Base-by-base conservation (phyloP, 2,113 vertebrate genomes). In the Glaucomys volans region DNA sequence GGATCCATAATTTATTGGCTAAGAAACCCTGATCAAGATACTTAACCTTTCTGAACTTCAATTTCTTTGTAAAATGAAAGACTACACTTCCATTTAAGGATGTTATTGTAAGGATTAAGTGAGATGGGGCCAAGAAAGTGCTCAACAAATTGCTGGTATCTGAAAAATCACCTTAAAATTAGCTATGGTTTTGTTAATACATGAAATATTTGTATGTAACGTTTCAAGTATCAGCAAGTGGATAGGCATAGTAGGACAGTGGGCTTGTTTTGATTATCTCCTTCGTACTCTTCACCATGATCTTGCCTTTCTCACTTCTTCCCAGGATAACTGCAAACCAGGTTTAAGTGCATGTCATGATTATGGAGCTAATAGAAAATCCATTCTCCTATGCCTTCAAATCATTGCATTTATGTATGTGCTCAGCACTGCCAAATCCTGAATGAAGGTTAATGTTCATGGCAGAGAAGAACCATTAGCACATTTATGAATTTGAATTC, bases 351-450 rank as follows among this genome's bases (percentile, higher is more conserved):
- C 37, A 37, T 47, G 8, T 57, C 37, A 82, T 94, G 66, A 85
- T 96, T 87, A 84, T 90, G 66, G 42, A 84, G 57, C 66, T 88
- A 96, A 90, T 72, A 82, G 75, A 90, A 97, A 94, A 72, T 69
- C 42, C 32, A 82, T 87, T 96, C 81, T 96, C 54, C 74, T 87
- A 62, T 50, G 52, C 20, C 47, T 88, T 90, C 40, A 85, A 74
- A 66, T 79, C 37, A 82, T 81, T 87, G 59, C 9, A 66, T 85
- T 96, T 85, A 67, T 82, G 54, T 88, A 57, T 66, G 22, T 47
- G 62, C 77, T 96, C 92, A 90, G 77, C 24, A 69, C 22, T 87
- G 71, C 40, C 67, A 90, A 95, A 87, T 96, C 66, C 64, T n/a
- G 30, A 96, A 72, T 76, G 90, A 93, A 93, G 28, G 75, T 87